A percentile compares a stretch with the other conserved stretches of the same genome.
phyloP scores from a whole-genome alignment of 2,113 vertebrate species.

The Eolophus roseicapilla region DNA sequence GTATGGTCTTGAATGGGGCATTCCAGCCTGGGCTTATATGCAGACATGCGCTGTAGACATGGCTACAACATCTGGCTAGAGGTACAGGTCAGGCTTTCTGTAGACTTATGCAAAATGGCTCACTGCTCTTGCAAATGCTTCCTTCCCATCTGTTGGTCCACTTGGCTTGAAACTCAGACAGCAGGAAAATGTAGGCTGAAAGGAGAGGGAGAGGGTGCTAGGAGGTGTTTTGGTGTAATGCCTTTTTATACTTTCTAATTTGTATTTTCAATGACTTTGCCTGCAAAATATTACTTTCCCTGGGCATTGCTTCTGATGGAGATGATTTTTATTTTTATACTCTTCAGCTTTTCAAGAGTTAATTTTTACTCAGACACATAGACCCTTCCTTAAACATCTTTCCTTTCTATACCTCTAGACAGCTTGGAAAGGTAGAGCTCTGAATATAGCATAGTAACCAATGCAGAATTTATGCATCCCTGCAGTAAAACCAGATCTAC shows the following conservation, averaged over 20 bases:
- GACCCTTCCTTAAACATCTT: neutral
- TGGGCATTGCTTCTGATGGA: neutral
- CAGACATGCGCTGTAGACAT: too few species aligned
- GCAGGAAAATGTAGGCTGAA: neutral
- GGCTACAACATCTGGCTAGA: neutral
- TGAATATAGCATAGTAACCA: neutral
- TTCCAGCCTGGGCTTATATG: neutral
- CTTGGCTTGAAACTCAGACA: neutral
- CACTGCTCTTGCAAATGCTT: neutral
- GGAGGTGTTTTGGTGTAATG: neutral
- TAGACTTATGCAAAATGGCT: fast-evolving
- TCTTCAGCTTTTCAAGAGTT: neutral
- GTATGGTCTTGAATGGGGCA: neutral
- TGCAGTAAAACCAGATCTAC: neutral
- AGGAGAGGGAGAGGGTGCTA: neutral
- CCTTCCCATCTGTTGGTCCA: neutral
- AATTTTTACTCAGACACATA: neutral
- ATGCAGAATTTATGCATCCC: neutral
- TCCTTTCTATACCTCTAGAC: neutral
- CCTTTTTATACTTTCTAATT: neutral
- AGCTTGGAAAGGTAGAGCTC: neutral
- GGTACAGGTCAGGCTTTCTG: neutral
- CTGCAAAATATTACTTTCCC: neutral
- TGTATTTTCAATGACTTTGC: neutral
- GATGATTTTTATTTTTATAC: neutral